Percentiles rank a stretch among this genome's conserved stretches.
phyloP scores from a whole-genome alignment of 2,888 invertebrate genomes.

The Xestoiulus laeticollis region DNA sequence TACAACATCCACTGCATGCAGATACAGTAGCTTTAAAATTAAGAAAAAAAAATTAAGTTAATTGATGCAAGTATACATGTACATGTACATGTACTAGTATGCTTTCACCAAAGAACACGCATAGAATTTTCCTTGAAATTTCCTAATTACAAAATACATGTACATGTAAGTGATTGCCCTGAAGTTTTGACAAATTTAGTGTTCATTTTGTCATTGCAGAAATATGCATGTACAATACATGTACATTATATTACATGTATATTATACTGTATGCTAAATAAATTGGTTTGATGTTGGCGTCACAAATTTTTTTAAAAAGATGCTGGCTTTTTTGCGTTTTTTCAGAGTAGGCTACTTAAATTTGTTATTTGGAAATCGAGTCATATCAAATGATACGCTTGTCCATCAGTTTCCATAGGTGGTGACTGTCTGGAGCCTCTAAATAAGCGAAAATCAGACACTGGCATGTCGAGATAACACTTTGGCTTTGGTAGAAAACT shows the following conservation, averaged over 20 bases:
- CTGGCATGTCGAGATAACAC: conserved; percentile 3
- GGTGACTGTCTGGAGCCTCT: not conserved
- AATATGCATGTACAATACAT: too few relatives aligned
- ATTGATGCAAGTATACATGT: too few relatives aligned
- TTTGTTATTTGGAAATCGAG: not conserved
- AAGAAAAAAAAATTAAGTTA: too few relatives aligned
- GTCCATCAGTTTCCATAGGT: not conserved
- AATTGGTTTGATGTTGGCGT: not conserved
- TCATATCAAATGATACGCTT: not conserved
- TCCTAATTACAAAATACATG: too few relatives aligned
- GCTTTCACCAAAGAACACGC: too few relatives aligned
- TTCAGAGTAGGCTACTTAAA: not conserved
- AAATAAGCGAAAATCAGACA: not conserved
- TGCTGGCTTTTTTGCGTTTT: not conserved
- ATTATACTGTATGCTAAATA: not conserved
- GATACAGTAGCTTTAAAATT: too few relatives aligned
- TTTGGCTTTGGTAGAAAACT: not conserved
- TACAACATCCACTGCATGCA: too few relatives aligned
- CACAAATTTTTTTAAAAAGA: not conserved
- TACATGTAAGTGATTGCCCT: too few relatives aligned
- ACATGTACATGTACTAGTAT: too few relatives aligned
- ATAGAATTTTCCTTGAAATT: too few relatives aligned
- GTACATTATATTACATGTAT: too few relatives aligned
- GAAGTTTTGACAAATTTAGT: too few relatives aligned
- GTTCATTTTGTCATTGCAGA: not conserved